These are phyloP conservation scores for Phengaris arion DNA, from an alignment of 2,888 invertebrate species.

Conservation along the genomic window DNA sequence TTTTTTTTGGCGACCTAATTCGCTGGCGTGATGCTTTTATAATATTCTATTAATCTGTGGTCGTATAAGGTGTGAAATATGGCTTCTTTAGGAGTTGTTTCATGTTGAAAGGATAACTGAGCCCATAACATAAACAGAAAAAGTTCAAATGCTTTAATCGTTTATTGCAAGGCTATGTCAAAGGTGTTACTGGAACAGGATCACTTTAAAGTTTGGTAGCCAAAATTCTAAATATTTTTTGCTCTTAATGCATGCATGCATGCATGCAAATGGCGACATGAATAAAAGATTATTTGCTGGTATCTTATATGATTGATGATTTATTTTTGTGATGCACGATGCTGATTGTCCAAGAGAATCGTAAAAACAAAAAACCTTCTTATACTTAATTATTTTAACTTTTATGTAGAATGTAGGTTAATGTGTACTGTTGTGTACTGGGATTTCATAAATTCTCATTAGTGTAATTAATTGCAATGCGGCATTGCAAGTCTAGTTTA, in stretches of 20 bases:
- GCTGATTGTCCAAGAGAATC: background rate
- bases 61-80: background rate
- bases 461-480: slow-evolving; percentile 36
- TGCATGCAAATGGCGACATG: no score
- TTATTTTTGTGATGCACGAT: background rate
- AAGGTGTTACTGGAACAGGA: background rate
- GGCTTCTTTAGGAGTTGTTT: background rate
- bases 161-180: background rate
- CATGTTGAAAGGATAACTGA: background rate
- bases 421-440: background rate
- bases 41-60: slow-evolving; percentile 11
- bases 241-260: no score
- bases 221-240: no score
- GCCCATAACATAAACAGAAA: background rate
- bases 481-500: slow-evolving; percentile 37
- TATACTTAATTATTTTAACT: background rate
- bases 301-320: background rate
- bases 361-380: no score
- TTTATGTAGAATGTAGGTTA: slow-evolving; percentile 11
- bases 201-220: no score
- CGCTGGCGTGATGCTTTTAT: slow-evolving; percentile 13
- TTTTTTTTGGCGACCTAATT: slow-evolving; percentile 26
- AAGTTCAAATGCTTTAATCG: background rate
- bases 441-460: slow-evolving; percentile 25
- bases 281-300: background rate